Evolutionary conservation across 2,113 vertebrate genomes (phyloP).

Genomic region (Balaenoptera acutorostrata): DNA sequence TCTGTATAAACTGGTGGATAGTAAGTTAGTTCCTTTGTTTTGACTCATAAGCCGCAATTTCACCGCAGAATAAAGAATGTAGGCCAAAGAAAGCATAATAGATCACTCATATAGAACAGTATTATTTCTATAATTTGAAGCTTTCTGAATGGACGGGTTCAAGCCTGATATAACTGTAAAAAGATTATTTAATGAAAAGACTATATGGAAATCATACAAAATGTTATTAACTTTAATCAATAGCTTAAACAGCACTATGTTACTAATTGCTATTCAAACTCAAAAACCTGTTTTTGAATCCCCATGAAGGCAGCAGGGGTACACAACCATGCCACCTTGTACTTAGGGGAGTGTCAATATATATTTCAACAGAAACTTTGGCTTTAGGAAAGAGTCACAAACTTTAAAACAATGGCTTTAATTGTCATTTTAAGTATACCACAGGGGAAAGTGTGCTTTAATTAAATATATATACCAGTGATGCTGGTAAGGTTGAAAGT

Average conservation of each 20-base stretch:
- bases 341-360: neutral
- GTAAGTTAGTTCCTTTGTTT: conserved; percentile 69
- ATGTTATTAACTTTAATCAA: conserved; percentile 65
- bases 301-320: conserved; percentile 26
- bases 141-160: conserved; percentile 66
- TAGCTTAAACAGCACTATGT: conserved; percentile 62
- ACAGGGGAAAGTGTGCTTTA: conserved; percentile 78
- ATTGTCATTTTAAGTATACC: conserved; percentile 74
- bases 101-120: conserved; percentile 67
- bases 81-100: conserved; percentile 69
- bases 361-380: conserved; percentile 76
- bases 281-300: conserved; percentile 70
- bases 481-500: conserved; percentile 73
- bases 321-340: conserved; percentile 11
- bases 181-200: conserved; percentile 63
- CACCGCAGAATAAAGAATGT: conserved; percentile 77
- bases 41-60: conserved; percentile 67
- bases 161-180: conserved; percentile 51
- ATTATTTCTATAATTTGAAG: conserved; percentile 67
- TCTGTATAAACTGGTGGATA: conserved; percentile 77
- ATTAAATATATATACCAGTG: conserved; percentile 82
- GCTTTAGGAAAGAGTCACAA: conserved; percentile 81
- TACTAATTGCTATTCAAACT: conserved; percentile 70
- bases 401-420: conserved; percentile 86
- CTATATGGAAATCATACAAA: conserved; percentile 74